Percentiles rank a stretch among this genome's conserved stretches.
These are phyloP conservation scores for Antedon mediterranea DNA, from an alignment of 53 echinoderm and acorn worm species.

Conservation along the genomic window DNA sequence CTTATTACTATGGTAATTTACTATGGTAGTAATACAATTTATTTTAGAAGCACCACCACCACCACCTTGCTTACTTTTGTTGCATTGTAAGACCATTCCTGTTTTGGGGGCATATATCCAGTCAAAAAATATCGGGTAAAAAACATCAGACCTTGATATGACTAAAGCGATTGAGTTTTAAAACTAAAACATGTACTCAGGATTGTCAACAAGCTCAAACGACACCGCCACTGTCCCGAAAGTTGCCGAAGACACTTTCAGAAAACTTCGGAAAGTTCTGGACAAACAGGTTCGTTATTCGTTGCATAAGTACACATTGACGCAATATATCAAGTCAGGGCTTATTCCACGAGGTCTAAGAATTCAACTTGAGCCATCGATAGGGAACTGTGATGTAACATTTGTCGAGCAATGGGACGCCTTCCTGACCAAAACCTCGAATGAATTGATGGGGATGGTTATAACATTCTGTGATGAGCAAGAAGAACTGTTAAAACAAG, in stretches of 20 bases:
- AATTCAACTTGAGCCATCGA: background rate
- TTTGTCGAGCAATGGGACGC: background rate
- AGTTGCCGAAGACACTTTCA: background rate
- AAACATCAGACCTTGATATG: too few species aligned
- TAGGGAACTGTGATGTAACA: background rate
- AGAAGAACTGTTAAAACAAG: background rate
- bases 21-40: too few species aligned
- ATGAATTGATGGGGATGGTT: background rate
- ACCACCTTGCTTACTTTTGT: too few species aligned
- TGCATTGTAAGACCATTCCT: too few species aligned
- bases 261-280: background rate
- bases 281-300: background rate
- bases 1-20: too few species aligned
- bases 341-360: background rate
- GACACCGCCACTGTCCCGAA: background rate
- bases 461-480: background rate
- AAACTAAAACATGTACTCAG: background rate
- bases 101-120: too few species aligned
- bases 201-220: background rate
- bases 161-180: too few species aligned
- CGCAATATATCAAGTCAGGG: background rate
- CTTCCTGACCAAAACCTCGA: background rate
- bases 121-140: too few species aligned
- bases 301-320: background rate
- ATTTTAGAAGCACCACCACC: too few species aligned